Conservation (phyloP, 1,140 invertebrate species). For the Dinoponera quadriceps region DNA sequence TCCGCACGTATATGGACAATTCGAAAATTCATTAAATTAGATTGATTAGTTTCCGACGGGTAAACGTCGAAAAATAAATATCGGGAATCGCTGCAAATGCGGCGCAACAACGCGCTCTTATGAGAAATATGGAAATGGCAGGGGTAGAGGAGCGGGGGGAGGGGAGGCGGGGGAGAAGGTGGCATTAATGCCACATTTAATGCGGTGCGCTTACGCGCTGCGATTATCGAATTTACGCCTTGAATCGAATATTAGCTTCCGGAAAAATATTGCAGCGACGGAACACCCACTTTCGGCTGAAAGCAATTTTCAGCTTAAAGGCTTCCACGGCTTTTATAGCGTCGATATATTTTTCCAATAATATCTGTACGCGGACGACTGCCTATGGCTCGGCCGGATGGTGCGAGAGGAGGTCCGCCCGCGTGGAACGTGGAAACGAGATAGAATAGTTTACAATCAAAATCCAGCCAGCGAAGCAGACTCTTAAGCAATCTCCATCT, state of each 20-base stretch:
- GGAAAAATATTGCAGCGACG: constrained; percentile 59
- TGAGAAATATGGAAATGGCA: constrained; percentile 43
- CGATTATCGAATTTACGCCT: constrained; percentile 71
- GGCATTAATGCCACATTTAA: constrained; percentile 63
- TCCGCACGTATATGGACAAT: not conserved
- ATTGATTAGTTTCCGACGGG: not conserved
- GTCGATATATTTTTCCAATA: constrained; percentile 75
- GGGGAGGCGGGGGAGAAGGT: too few species aligned
- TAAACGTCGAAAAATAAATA: constrained; percentile 30
- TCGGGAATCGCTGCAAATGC: constrained; percentile 1
- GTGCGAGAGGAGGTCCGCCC: constrained; percentile 20
- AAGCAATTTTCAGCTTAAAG: constrained; percentile 76
- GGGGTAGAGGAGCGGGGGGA: too few species aligned
- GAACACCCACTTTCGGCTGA: constrained; percentile 66
- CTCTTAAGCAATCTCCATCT: constrained; percentile 69
- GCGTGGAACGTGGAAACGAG: constrained; percentile 29
- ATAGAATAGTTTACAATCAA: constrained; percentile 73
- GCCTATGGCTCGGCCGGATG: constrained; percentile 49
- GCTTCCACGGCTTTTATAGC: constrained; percentile 69
- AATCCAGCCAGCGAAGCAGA: constrained; percentile 69
- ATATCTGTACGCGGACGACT: constrained; percentile 66
- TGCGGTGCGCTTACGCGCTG: constrained; percentile 53
- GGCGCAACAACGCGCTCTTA: constrained; percentile 9
- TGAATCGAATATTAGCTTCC: constrained; percentile 61
- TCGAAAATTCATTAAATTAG: constrained; percentile 19